These are phyloP conservation scores for Drosophila paramelanica DNA, from an alignment of 2,888 invertebrate genomes.

Conservation along the genomic window DNA sequence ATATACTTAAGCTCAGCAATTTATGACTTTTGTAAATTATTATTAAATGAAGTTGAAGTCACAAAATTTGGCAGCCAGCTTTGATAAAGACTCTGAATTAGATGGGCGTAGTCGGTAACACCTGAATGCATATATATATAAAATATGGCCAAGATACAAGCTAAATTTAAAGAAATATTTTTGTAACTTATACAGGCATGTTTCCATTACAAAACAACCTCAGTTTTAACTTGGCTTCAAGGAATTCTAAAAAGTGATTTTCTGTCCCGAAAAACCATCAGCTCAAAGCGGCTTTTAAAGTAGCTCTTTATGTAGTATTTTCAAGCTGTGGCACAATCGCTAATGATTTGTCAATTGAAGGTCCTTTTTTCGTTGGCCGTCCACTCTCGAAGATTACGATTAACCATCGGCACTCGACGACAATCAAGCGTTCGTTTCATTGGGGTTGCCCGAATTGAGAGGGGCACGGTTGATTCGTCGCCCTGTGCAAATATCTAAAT, in stretches of 20 bases:
- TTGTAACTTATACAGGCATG: not conserved
- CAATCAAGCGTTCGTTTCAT: slow-evolving; percentile 31
- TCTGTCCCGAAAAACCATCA: not conserved
- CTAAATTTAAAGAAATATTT: not conserved
- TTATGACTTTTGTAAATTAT: no score
- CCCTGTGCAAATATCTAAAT: slow-evolving; percentile 60
- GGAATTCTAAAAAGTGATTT: not conserved
- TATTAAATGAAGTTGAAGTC: no score
- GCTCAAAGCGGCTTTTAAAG: not conserved
- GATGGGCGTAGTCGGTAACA: no score
- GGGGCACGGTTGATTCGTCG: slow-evolving; percentile 6
- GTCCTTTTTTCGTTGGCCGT: slow-evolving; percentile 2
- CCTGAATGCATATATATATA: not conserved
- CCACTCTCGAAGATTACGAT: slow-evolving; percentile 30
- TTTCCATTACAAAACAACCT: not conserved
- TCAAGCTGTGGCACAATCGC: slow-evolving; percentile 9
- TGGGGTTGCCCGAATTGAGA: slow-evolving; percentile 1
- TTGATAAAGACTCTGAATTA: no score
- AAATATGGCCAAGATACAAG: not conserved
- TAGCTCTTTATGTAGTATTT: not conserved
- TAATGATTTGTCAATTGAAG: slow-evolving; percentile 38
- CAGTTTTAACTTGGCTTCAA: not conserved
- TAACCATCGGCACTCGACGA: slow-evolving; percentile 49
- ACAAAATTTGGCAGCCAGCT: no score
- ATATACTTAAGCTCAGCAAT: no score